Evolutionary conservation across 2,888 invertebrate genomes (phyloP), one percentile per base, ranked within the genome.

Genomic region (Automeris io): DNA sequence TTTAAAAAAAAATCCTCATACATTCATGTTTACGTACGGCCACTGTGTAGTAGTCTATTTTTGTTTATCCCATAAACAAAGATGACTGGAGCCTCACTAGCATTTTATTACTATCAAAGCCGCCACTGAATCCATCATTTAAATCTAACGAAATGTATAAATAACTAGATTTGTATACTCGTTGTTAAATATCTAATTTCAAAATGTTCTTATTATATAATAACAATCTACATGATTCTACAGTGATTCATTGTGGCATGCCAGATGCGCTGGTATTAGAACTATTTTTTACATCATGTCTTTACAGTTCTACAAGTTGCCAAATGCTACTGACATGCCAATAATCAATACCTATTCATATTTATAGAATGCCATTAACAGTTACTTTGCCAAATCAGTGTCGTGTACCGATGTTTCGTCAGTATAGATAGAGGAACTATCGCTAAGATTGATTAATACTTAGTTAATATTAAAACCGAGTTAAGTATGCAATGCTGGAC

Each of bases 401-500:
- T 74, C 67, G 70, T 74, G 72, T 66, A 61, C 65, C n/a, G n/a
- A 58, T 68, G 69, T 75, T 82, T 75, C 69, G 70, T 79, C 75
- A 69, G 67, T 78, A 72, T 76, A n/a, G n/a, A n/a, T n/a, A n/a
- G 75, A 57, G 70, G 64, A 77, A 75, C 70, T 83, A 77, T 79
- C 70, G 74, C 66, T 78, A 82, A 76, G 78, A 82, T 82, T 79
- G 80, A 75, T 76, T 78, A 70, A 75, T 72, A 78, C 69, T 65
- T 82, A 82, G 76, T 66, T 79, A 76, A 74, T 72, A 80, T 75
- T 74, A 79, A 74, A 75, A 82, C 78, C 76, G 68, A 78, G 74
- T 77, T 79, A 68, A 77, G 80, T 85, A 74, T 83, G 83, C 85
- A 85, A 82, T 86, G 85, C 86, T 81, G 86, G 86, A 58, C 86